Conservation (phyloP, 2,888 invertebrate genomes). For the Helicoverpa assulta region DNA sequence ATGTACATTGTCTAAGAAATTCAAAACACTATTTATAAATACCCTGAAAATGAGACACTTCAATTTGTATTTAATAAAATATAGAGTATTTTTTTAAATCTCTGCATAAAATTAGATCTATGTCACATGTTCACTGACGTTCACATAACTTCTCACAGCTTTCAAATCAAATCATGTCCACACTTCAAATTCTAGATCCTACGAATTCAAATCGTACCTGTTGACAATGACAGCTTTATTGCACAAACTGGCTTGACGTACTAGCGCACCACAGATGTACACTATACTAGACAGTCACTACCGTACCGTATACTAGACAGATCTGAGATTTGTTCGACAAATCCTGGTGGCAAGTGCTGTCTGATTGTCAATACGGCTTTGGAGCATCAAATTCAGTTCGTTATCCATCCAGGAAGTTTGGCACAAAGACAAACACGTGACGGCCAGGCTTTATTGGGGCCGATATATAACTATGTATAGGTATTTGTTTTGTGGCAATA, state of each 20-base stretch:
- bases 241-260: conserved; percentile 6
- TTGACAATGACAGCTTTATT: conserved; percentile 18
- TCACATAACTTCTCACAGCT: background rate
- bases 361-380: background rate
- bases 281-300: background rate
- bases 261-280: too few relatives aligned
- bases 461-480: background rate
- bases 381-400: conserved; percentile 15
- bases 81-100: background rate
- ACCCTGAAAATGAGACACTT: too few relatives aligned
- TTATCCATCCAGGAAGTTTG: conserved; percentile 1
- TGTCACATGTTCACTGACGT: too few relatives aligned
- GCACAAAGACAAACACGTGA: conserved; percentile 11
- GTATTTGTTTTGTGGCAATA: background rate
- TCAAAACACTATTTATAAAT: too few relatives aligned
- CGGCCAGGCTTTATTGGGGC: background rate
- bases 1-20: background rate
- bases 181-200: background rate
- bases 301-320: background rate
- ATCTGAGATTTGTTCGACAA: conserved; percentile 16
- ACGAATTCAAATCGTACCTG: background rate
- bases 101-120: too few relatives aligned
- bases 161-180: background rate
- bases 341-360: background rate
- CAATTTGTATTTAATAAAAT: background rate